These are phyloP conservation scores for Bufotes viridis DNA, from an alignment of 2,797 vertebrate species.

Conservation along the genomic window DNA sequence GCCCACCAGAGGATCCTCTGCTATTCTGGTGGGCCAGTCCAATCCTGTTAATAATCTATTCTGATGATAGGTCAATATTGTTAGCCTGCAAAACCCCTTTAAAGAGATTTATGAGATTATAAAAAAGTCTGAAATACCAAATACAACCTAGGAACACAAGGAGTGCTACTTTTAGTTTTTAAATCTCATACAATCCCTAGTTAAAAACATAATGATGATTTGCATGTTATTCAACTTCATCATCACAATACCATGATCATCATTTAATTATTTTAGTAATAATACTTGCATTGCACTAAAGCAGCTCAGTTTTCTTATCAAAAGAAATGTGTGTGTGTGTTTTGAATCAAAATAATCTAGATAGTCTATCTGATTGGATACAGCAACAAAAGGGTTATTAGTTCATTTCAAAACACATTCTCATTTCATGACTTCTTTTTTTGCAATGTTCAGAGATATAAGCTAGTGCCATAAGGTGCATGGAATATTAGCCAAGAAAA, in stretches of 20 bases:
- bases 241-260: background rate
- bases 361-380: background rate
- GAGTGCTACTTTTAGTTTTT: no score
- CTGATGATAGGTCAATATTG: no score
- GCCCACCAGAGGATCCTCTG: no score
- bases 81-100: no score
- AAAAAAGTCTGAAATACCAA: no score
- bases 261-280: background rate
- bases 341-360: background rate
- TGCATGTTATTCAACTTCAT: no score
- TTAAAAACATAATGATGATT: no score
- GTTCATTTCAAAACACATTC: conserved; percentile 31
- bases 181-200: no score
- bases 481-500: conserved; percentile 75
- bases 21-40: no score
- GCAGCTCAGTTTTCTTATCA: background rate
- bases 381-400: conserved; percentile 22
- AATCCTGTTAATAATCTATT: no score
- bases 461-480: conserved; percentile 66
- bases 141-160: no score
- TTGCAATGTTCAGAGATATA: conserved; percentile 46
- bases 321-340: background rate
- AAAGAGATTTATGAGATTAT: no score
- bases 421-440: conserved; percentile 16
- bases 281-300: background rate